Evolutionary conservation across 2,113 vertebrate species (phyloP), one percentile per base, ranked within the genome.

Genomic region (Cyprinodon variegatus): DNA sequence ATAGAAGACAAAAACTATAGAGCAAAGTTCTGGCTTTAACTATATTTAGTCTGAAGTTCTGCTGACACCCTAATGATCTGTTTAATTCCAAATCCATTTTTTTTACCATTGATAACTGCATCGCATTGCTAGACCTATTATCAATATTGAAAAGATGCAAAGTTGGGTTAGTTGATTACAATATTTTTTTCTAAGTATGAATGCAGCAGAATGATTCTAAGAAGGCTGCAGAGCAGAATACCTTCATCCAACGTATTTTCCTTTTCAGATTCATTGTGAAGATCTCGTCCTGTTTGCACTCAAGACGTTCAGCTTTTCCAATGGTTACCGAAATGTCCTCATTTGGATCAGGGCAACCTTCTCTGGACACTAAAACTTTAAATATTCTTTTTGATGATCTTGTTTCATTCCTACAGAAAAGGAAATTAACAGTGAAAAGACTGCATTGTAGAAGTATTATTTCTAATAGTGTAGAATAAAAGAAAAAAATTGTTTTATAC

Each of bases 241-340:
- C 94, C 90, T 93, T 94, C 78, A 90, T 72, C 93, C 93, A 94
- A 15, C 40, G 72, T 11, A 91, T 4, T 0, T n/a, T 69, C 5
- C n/a, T 15, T 3, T 46, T 60, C 3, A 1, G 12, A 20, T 83
- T 88, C 20, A 90, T 73, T 0, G 3, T 0, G 5, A 83, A 64
- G 41, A 93, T 67, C 60, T 89, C 70, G 0, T 0, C 10, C 75
- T 81, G 85, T 63, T 85, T 80, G 76, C 94, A 94, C 0, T 11
- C 53, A 40, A 93, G 17, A 3, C 4, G 0, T 0, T 0, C 3
- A 0, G 0, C 71, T 45, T 2, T 22, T 8, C 50, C 79, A 40
- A 3, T 7, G 0, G 1, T 0, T 22, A 87, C 2, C 1, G 6
- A 0, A 22, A 29, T 46, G 7, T 0, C 10, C 61, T 91, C 86